These are phyloP conservation scores for Hofmannophila pseudospretella DNA, from an alignment of 2,888 invertebrate genomes.

Conservation along the genomic window DNA sequence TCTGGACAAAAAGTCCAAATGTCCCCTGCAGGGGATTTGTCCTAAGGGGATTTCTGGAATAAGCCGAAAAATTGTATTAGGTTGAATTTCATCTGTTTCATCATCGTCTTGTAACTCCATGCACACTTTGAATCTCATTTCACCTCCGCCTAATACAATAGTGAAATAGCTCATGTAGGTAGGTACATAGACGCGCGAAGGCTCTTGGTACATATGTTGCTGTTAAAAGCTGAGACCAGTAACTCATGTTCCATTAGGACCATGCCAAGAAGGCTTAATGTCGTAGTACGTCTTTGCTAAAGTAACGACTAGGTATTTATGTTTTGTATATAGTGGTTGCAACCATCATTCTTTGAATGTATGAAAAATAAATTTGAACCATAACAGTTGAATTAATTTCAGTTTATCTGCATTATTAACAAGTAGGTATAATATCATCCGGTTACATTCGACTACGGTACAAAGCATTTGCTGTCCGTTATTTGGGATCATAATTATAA, in stretches of 20 bases:
- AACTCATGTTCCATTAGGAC: constrained; percentile 1
- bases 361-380: too few species aligned
- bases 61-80: constrained; percentile 35
- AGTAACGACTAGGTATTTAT: not conserved
- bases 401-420: too few species aligned
- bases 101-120: constrained; percentile 8
- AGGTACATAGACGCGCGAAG: not conserved
- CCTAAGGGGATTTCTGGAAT: too few species aligned
- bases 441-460: too few species aligned
- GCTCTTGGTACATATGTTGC: not conserved
- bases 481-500: too few species aligned
- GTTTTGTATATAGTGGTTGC: not conserved
- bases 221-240: not conserved
- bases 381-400: not conserved
- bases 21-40: too few species aligned
- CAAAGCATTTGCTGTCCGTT: too few species aligned
- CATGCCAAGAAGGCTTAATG: constrained; percentile 5
- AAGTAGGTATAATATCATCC: too few species aligned
- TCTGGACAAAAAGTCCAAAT: too few species aligned
- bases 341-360: not conserved
- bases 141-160: constrained; percentile 1
- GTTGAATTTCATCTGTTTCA: constrained; percentile 28
- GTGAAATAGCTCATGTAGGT: constrained; percentile 4
- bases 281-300: constrained; percentile 5
- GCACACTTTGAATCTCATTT: constrained; percentile 1